Evolutionary conservation across 2,888 invertebrate species (phyloP).

Genomic region (Drosophila phalerata): DNA sequence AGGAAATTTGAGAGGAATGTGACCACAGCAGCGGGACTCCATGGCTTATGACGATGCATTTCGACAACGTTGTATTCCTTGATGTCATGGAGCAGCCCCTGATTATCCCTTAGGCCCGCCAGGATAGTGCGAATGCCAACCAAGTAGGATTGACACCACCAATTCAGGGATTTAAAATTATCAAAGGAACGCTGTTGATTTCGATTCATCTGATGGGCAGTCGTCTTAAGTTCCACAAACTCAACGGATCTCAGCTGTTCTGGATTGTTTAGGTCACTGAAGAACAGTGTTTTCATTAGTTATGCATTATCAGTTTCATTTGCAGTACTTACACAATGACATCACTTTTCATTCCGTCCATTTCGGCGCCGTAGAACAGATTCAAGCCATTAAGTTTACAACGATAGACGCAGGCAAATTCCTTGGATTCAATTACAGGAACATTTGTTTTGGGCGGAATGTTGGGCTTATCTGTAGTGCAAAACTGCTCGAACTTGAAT

Average conservation of each 20-base stretch:
- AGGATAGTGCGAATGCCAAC: slow-evolving; percentile 56
- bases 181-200: slow-evolving; percentile 41
- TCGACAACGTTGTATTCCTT: slow-evolving; percentile 24
- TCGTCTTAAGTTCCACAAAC: slow-evolving; percentile 67
- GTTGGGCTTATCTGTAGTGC: slow-evolving; percentile 33
- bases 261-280: slow-evolving; percentile 48
- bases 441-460: slow-evolving; percentile 43
- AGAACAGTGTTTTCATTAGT: background rate
- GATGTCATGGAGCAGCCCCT: slow-evolving; percentile 40
- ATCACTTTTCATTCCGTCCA: slow-evolving; percentile 62
- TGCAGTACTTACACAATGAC: background rate
- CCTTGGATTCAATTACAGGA: slow-evolving; percentile 56
- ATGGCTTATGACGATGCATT: slow-evolving; percentile 46
- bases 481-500: slow-evolving; percentile 70
- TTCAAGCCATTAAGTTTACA: slow-evolving; percentile 33
- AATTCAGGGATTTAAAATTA: slow-evolving; percentile 49
- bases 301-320: too few relatives aligned
- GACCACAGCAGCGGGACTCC: slow-evolving; percentile 54
- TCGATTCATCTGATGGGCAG: background rate
- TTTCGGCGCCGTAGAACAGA: slow-evolving; percentile 61
- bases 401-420: slow-evolving; percentile 51
- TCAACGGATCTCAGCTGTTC: slow-evolving; percentile 21
- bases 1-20: slow-evolving; percentile 59
- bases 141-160: slow-evolving; percentile 71
- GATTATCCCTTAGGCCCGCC: slow-evolving; percentile 46